Conservation (phyloP, 2,888 invertebrate species). For the Serripes groenlandicus region DNA sequence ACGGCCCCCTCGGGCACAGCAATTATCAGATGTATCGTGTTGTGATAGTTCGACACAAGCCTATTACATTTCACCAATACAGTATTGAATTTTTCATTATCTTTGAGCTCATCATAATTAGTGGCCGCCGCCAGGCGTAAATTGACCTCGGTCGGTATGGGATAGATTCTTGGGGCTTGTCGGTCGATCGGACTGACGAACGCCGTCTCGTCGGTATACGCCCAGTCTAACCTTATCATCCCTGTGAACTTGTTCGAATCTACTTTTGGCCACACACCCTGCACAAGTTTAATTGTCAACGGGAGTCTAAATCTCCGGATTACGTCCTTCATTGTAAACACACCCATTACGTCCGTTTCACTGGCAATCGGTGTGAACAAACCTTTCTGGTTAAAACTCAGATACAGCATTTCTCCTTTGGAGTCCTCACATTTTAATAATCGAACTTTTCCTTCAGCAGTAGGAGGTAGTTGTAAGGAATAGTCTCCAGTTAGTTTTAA, state of each 20-base stretch:
- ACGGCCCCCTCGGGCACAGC: slow-evolving; percentile 78
- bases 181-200: slow-evolving; percentile 83
- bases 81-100: slow-evolving; percentile 72
- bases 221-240: slow-evolving; percentile 82
- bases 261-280: slow-evolving; percentile 93
- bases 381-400: slow-evolving; percentile 95
- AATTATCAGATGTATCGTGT: slow-evolving; percentile 84
- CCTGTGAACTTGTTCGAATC: slow-evolving; percentile 82
- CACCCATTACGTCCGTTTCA: slow-evolving; percentile 97
- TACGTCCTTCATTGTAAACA: slow-evolving; percentile 95
- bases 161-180: slow-evolving; percentile 89
- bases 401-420: slow-evolving; percentile 93
- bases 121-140: slow-evolving; percentile 89
- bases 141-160: slow-evolving; percentile 94
- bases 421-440: slow-evolving; percentile 95
- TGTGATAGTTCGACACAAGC: slow-evolving; percentile 84
- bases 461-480: slow-evolving; percentile 69
- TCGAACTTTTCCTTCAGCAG: slow-evolving; percentile 71
- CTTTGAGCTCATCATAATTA: slow-evolving; percentile 87
- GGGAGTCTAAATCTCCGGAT: slow-evolving; percentile 94
- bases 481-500: slow-evolving; percentile 83
- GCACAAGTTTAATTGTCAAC: slow-evolving; percentile 95
- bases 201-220: slow-evolving; percentile 84
- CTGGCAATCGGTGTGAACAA: slow-evolving; percentile 97
- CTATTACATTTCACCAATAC: slow-evolving; percentile 79